These are phyloP conservation scores for Leptinotarsa tumamoca DNA, from an alignment of 2,888 invertebrate species.

Conservation along the genomic window DNA sequence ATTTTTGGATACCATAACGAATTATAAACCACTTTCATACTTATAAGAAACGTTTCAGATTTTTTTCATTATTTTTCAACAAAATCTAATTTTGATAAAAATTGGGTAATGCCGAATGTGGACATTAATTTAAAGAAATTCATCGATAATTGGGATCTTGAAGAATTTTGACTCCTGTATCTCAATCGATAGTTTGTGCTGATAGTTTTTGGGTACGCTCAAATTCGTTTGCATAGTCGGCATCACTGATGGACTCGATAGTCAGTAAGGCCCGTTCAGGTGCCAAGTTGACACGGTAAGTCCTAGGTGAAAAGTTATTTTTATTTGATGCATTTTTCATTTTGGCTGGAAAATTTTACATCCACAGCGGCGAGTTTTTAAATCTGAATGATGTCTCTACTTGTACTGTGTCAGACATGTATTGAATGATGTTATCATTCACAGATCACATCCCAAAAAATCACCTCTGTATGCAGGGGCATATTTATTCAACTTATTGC, in stretches of 20 bases:
- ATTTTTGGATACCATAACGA: too few relatives aligned
- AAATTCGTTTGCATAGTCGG: constrained; percentile 12
- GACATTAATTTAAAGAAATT: too few relatives aligned
- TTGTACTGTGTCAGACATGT: constrained; percentile 22
- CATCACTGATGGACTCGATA: constrained; percentile 6
- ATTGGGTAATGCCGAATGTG: too few relatives aligned
- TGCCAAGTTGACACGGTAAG: constrained; percentile 1
- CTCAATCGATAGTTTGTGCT: background rate
- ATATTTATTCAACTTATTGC: too few relatives aligned
- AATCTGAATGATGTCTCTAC: constrained; percentile 4
- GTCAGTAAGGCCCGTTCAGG: constrained; percentile 10
- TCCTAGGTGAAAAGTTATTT: background rate
- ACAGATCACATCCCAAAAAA: too few relatives aligned
- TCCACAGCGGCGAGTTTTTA: constrained; percentile 20
- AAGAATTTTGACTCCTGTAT: too few relatives aligned
- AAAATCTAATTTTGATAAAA: too few relatives aligned
- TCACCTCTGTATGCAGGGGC: too few relatives aligned
- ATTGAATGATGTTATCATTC: constrained; percentile 3
- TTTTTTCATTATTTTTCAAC: too few relatives aligned
- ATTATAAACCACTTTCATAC: too few relatives aligned
- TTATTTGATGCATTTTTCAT: constrained; percentile 12
- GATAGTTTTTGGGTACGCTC: background rate
- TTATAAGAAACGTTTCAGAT: too few relatives aligned
- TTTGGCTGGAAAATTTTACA: constrained; percentile 18
- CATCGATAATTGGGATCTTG: too few relatives aligned